Evolutionary conservation across 1,140 invertebrate species (phyloP), one percentile per base, ranked within the genome.

Genomic region (Fragariocoptes setiger): DNA sequence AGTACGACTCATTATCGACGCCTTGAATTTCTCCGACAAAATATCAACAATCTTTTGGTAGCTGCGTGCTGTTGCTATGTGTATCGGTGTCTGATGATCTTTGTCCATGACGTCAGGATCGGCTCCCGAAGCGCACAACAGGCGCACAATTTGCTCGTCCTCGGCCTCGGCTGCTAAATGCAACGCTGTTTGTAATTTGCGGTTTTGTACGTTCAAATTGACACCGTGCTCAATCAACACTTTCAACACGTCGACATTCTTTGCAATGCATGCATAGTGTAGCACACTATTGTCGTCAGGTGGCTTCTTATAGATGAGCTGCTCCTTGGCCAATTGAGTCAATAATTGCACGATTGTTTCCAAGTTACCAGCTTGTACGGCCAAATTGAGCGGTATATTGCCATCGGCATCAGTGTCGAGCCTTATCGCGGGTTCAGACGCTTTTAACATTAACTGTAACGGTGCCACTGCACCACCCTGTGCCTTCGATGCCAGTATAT

Each of bases 21-120:
- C 83, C 57, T 80, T 83, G 60, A 94, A 95, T 59, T 95, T 95
- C 54, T 97, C 88, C 0, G 85, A 82, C 17, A 99, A 58, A 3
- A 92, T 63, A 55, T 97, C 90, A 12, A 99, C 92, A 44, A 94
- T 74, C 20, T 69, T 66, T 1, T 83, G 88, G 52, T 94, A 79
- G 0, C 90, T 90, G 53, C 80, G 75, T 60, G 95, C 86, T 0
- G 90, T 86, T 3, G 90, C 90, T 46, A 97, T 62, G 58, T 97
- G 88, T 65, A 97, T 75, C 1, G 88, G 82, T 4, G 82, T 92
- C 31, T 83, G 69, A 60, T 95, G 86, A 31, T 76, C 57, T 17
- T 43, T 79, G 57, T 97, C 88, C 22, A 74, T 66, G 46, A 94
- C 73, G 48, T 80, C 76, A 8, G 86, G 78, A 44, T 90, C 83